Base-by-base conservation (phyloP, 2,113 vertebrate species). In the Onychostoma macrolepis region DNA sequence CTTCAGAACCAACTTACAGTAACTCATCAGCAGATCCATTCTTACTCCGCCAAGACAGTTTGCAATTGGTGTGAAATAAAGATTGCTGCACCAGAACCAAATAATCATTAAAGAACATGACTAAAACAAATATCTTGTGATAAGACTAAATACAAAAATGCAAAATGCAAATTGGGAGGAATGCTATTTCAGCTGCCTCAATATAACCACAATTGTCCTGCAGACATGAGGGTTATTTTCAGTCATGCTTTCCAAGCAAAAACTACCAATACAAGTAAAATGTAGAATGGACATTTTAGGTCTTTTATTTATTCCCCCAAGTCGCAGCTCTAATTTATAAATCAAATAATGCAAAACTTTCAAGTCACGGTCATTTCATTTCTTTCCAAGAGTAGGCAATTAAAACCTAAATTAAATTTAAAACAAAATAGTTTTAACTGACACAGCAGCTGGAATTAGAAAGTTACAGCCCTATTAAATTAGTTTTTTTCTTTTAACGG, bases 11-110 rank as follows among this genome's bases (percentile, higher is more conserved):
- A 82, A 79, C 67, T 78, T 43, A 9, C 56, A 58, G 56, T 10
- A 69, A 75, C 84, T 87, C 63, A 85, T 77, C 58, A 77, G 43
- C 21, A 65, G 69, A 45, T 30, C 4, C n/a, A 65, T 65, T 45
- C 36, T 65, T 65, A 38, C 61, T 65, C 38, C 8, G 15, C 56
- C 80, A 81, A 61, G 15, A 63, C 2, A 26, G 24, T 48, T 63
- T 9, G 12, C 56, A 19, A 63, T 41, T 43, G 36, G 80, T 82
- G 80, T 65, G 38, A 67, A 30, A 41, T 38, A 61, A 67, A 26
- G 13, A 4, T n/a, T 36, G 30, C 33, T 36, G 6, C 33, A 8
- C 65, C 33, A 30, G 28, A 33, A 72, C 3, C 19, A 41, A 41
- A 72, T 12, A 11, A 41, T 19, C 33, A 72, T 15, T 45, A 45